phyloP scores from a whole-genome alignment of 2,113 vertebrate genomes.

The Leiothrix lutea region DNA sequence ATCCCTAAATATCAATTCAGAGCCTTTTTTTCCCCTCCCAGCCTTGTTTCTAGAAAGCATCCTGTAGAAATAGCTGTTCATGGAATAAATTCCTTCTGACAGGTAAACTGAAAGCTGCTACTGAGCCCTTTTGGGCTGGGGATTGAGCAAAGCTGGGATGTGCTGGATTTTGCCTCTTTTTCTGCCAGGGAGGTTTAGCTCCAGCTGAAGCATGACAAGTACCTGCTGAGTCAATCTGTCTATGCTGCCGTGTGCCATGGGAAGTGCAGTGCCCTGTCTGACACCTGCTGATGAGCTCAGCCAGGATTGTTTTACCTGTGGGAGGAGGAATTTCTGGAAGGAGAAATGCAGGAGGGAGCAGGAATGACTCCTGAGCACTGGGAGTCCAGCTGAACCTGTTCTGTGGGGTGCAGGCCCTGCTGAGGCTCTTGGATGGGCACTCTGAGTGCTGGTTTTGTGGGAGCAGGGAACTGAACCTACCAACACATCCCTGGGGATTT shows the following conservation, averaged over 20 bases:
- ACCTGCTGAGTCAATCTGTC: conserved; percentile 6
- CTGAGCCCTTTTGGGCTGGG: neutral
- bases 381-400: neutral
- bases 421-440: rapidly evolving
- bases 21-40: neutral
- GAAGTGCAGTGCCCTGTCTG: neutral
- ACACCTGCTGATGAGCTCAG: conserved; percentile 27
- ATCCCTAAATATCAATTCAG: neutral
- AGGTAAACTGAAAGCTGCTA: neutral
- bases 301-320: neutral
- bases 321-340: conserved; percentile 29
- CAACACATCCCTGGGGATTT: neutral
- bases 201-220: neutral
- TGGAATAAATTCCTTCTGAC: neutral
- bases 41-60: neutral
- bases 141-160: neutral
- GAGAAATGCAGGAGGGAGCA: neutral
- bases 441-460: neutral
- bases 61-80: neutral
- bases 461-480: neutral
- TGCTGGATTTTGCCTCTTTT: neutral
- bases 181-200: neutral
- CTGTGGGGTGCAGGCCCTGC: neutral
- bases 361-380: neutral
- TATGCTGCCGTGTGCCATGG: neutral